Evolutionary conservation across 2,113 vertebrate genomes (phyloP).

Genomic region (Pongo pygmaeus): DNA sequence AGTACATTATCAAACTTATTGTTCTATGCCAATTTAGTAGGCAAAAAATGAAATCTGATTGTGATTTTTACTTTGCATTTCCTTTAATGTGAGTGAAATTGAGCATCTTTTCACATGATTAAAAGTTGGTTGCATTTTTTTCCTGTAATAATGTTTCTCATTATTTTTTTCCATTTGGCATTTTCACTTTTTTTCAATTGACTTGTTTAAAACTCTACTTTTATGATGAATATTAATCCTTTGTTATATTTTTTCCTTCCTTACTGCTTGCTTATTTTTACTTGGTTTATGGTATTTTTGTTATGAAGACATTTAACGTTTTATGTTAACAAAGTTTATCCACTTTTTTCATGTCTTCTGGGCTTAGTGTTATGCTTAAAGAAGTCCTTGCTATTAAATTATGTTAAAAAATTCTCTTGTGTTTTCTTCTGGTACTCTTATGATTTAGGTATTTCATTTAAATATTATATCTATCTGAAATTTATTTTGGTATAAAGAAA

Average conservation of each 20-base stretch:
- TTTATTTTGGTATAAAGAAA: constrained; percentile 13
- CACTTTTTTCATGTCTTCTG: neutral
- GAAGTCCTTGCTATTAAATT: neutral
- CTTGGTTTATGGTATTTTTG: constrained; percentile 40
- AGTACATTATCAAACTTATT: neutral
- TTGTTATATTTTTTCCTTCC: neutral
- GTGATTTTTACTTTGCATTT: constrained; percentile 44
- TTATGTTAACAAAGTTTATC: constrained; percentile 11
- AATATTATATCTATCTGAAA: constrained; percentile 11
- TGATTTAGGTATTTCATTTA: neutral
- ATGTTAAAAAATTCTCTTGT: neutral
- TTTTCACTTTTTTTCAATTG: neutral
- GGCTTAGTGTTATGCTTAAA: neutral
- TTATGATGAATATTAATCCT: neutral
- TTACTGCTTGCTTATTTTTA: neutral
- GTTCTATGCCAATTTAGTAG: neutral
- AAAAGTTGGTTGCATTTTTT: neutral
- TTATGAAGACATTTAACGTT: constrained; percentile 6
- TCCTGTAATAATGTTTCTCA: neutral
- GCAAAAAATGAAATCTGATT: neutral
- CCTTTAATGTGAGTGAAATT: neutral
- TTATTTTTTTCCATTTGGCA: neutral
- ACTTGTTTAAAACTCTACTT: neutral
- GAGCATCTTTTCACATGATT: neutral
- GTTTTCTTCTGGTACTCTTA: constrained; percentile 18